Conservation (phyloP, 2,113 vertebrate species). For the Microtus richardsoni region DNA sequence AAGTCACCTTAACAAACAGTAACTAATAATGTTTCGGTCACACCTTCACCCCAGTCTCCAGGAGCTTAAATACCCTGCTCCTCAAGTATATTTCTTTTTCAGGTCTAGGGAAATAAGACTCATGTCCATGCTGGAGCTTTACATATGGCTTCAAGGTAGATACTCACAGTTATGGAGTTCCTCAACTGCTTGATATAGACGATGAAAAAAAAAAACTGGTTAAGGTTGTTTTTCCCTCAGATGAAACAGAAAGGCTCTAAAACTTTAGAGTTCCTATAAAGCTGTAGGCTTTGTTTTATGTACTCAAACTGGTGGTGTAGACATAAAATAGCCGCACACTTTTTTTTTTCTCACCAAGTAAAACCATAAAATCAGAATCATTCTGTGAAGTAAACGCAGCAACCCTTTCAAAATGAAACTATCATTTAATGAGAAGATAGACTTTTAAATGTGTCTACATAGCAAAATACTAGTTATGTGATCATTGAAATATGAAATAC, state of each 20-base stretch:
- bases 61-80: constrained; percentile 39
- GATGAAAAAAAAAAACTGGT: background rate
- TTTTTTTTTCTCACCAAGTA: constrained; percentile 46
- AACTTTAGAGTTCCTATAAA: constrained; percentile 70
- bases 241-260: constrained; percentile 59
- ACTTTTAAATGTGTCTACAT: background rate
- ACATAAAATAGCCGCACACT: constrained; percentile 12
- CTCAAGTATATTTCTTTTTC: constrained; percentile 31
- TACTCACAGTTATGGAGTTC: constrained; percentile 33
- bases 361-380: constrained; percentile 55
- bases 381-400: constrained; percentile 42
- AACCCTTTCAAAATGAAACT: constrained; percentile 43
- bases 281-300: constrained; percentile 65
- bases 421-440: constrained; percentile 25
- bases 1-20: constrained; percentile 63
- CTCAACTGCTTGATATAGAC: constrained; percentile 42
- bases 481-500: constrained; percentile 5
- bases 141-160: constrained; percentile 47
- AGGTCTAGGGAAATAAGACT: constrained; percentile 35
- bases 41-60: constrained; percentile 42
- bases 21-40: constrained; percentile 47
- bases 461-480: background rate
- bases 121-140: constrained; percentile 44
- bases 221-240: constrained; percentile 29
- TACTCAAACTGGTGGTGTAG: constrained; percentile 47